phyloP scores from a whole-genome alignment of 2,113 vertebrate species.

The Nibea albiflora region DNA sequence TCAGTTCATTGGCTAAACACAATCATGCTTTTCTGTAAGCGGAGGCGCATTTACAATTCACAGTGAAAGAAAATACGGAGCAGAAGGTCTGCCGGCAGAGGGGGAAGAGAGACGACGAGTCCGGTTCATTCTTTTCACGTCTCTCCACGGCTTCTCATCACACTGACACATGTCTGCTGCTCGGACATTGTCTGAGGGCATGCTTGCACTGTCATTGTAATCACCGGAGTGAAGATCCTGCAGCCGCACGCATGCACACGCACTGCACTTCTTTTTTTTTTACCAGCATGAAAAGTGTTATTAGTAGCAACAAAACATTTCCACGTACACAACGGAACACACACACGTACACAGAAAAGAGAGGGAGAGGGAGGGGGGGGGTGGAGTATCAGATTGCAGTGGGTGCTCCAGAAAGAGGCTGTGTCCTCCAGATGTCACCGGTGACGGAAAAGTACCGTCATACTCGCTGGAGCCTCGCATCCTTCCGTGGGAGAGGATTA shows the following conservation, averaged over 20 bases:
- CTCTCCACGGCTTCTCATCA: not conserved
- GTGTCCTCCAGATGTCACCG: constrained; percentile 67
- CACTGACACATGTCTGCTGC: not conserved
- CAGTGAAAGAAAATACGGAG: not conserved
- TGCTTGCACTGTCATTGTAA: not conserved
- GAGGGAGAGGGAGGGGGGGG: not conserved
- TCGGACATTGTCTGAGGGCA: not conserved
- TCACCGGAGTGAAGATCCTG: constrained; percentile 4
- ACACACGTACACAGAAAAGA: not conserved
- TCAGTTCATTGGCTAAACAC: not conserved
- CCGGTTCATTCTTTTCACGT: not conserved
- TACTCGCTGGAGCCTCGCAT: constrained; percentile 8
- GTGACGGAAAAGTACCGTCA: constrained; percentile 66
- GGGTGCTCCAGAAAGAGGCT: constrained; percentile 18
- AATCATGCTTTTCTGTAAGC: not conserved
- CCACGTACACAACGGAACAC: constrained; percentile 21
- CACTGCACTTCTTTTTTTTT: not conserved
- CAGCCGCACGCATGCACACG: not conserved
- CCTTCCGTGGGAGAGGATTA: constrained; percentile 41
- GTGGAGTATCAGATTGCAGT: constrained; percentile 33
- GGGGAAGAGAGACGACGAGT: not conserved
- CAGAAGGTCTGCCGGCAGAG: not conserved
- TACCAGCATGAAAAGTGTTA: constrained; percentile 59
- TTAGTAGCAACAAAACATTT: constrained; percentile 64
- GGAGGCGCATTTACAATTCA: not conserved